Evolutionary conservation across 2,113 vertebrate species (phyloP).

Genomic region (Hylia prasina): DNA sequence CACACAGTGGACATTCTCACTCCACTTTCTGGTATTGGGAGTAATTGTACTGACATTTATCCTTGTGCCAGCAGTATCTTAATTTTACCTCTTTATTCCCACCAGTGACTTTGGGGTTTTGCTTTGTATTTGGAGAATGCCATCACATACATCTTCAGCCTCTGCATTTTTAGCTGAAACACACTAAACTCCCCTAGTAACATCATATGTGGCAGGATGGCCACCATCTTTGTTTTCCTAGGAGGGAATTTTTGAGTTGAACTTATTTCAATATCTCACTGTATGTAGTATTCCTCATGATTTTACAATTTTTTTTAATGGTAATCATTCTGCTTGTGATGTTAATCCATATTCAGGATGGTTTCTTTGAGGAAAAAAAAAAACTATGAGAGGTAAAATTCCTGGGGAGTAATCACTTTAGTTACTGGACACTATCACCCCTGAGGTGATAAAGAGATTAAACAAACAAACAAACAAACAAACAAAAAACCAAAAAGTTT

Average conservation of each 20-base stretch:
- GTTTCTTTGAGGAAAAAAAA: neutral
- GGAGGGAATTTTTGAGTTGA: neutral
- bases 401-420: neutral
- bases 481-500: fast-evolving
- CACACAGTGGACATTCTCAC: neutral
- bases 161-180: neutral
- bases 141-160: neutral
- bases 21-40: neutral
- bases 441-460: neutral
- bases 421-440: neutral
- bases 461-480: neutral
- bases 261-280: neutral
- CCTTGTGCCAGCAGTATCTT: neutral
- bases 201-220: neutral
- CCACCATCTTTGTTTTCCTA: neutral
- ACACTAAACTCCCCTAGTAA: neutral
- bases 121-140: neutral
- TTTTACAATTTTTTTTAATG: neutral
- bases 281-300: neutral
- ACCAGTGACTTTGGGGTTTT: fast-evolving
- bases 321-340: neutral
- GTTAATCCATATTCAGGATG: neutral
- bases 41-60: neutral
- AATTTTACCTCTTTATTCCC: neutral
- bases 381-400: neutral